Conservation (phyloP, 2,113 vertebrate species). For the Grallaria varia region DNA sequence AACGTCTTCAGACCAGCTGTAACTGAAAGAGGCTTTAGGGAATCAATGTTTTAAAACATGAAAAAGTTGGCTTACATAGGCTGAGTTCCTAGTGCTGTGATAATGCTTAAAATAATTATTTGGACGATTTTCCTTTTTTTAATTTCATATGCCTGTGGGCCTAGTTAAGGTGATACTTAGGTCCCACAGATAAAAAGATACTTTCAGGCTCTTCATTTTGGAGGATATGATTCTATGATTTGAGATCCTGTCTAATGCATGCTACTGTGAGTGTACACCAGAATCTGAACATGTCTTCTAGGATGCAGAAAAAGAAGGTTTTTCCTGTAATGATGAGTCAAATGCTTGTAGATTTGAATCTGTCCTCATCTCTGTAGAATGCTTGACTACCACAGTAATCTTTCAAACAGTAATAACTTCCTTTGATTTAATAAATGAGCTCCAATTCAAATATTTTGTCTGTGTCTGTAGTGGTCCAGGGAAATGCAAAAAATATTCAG, state of each 20-base stretch:
- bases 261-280: not conserved
- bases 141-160: not conserved
- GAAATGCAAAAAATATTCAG: not conserved
- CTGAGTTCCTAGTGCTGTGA: not conserved
- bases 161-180: not conserved
- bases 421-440: not conserved
- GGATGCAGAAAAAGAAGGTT: not conserved
- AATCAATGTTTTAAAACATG: not conserved
- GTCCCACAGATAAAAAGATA: not conserved
- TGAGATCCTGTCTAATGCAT: not conserved
- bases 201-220: not conserved
- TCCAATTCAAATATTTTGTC: not conserved
- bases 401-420: not conserved
- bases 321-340: not conserved
- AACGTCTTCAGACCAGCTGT: not conserved
- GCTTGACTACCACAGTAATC: not conserved
- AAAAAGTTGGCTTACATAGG: not conserved
- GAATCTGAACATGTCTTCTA: not conserved
- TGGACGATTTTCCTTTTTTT: not conserved
- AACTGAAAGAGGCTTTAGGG: not conserved
- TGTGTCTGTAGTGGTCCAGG: not conserved
- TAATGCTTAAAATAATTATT: not conserved
- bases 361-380: not conserved
- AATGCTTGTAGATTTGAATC: not conserved
- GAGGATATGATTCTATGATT: not conserved